phyloP scores from a whole-genome alignment of 2,797 vertebrate species.

The Gouania willdenowi region DNA sequence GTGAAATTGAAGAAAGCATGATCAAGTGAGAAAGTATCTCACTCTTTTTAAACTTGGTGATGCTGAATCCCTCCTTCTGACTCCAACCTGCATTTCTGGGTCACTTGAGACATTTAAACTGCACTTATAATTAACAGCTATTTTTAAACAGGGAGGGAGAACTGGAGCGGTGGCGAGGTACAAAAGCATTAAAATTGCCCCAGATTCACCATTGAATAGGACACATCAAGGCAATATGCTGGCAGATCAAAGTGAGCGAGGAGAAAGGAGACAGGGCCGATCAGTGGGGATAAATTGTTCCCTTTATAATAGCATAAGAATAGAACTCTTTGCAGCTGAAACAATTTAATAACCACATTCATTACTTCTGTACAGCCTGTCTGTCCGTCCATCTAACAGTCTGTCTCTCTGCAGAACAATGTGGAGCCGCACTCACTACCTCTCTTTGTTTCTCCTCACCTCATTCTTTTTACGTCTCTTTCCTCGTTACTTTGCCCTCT shows the following conservation, averaged over 20 bases:
- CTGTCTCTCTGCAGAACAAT: slow-evolving; percentile 57
- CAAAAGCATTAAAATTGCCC: slow-evolving; percentile 99
- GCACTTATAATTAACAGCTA: slow-evolving; percentile 99
- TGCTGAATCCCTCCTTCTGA: slow-evolving; percentile 86
- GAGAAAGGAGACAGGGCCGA: slow-evolving; percentile 92
- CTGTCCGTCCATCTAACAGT: slow-evolving; percentile 46
- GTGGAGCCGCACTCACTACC: slow-evolving; percentile 45
- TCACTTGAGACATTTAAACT: slow-evolving; percentile 99
- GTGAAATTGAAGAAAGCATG: slow-evolving; percentile 63
- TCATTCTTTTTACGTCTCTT: slow-evolving; percentile 68
- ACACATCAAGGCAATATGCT: slow-evolving; percentile 99
- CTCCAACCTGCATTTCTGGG: slow-evolving; percentile 99
- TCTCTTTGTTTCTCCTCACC: slow-evolving; percentile 72
- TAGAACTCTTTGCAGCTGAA: slow-evolving; percentile 98
- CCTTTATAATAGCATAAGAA: slow-evolving; percentile 99
- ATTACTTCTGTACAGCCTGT: slow-evolving; percentile 90
- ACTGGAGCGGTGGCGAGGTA: slow-evolving; percentile 99
- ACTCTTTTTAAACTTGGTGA: slow-evolving; percentile 83
- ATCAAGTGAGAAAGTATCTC: slow-evolving; percentile 58
- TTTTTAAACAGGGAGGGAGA: slow-evolving; percentile 99
- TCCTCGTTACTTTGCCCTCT: slow-evolving; percentile 17
- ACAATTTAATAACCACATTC: slow-evolving; percentile 99
- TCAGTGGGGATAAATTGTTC: slow-evolving; percentile 99
- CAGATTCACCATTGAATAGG: slow-evolving; percentile 99
- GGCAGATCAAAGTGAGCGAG: slow-evolving; percentile 98